Conservation (phyloP, 2,797 vertebrate genomes). For the Anisognathus igniventris region DNA sequence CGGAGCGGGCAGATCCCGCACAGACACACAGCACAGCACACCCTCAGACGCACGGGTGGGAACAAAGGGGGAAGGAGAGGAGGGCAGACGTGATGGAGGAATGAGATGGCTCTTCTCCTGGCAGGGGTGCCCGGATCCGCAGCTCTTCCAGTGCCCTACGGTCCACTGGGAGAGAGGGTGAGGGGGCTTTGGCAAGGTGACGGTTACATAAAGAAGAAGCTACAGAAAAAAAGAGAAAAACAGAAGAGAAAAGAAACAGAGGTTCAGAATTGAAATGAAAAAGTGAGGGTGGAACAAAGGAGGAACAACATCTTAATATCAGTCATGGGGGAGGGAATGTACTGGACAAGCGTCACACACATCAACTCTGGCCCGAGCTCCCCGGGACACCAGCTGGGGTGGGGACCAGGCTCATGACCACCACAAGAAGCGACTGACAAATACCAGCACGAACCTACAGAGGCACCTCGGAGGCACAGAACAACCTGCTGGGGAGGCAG, state of each 20-base stretch:
- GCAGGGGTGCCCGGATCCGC: constrained; percentile 44
- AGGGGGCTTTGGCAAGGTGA: constrained; percentile 74
- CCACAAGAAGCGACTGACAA: background rate
- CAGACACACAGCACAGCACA: constrained; percentile 60
- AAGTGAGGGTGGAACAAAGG: background rate
- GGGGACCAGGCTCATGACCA: background rate
- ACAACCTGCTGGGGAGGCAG: background rate
- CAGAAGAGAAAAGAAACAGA: constrained; percentile 52
- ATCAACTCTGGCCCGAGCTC: background rate
- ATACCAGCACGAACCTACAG: background rate
- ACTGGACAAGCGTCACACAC: background rate
- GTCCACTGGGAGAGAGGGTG: constrained; percentile 73
- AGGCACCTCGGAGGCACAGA: background rate
- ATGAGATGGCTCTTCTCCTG: constrained; percentile 78
- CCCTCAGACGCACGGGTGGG: constrained; percentile 60
- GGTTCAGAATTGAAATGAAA: constrained; percentile 69
- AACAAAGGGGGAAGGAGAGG: constrained; percentile 46
- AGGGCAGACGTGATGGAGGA: constrained; percentile 69
- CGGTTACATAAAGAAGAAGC: constrained; percentile 84
- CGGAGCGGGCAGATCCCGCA: constrained; percentile 32
- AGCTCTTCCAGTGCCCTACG: constrained; percentile 73
- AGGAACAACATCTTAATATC: background rate
- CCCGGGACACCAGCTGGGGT: accelerated
- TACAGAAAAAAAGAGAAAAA: constrained; percentile 77
- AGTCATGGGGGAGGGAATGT: background rate